Evolutionary conservation across 1,140 invertebrate species (phyloP).

Genomic region (Metaphire vulgaris): DNA sequence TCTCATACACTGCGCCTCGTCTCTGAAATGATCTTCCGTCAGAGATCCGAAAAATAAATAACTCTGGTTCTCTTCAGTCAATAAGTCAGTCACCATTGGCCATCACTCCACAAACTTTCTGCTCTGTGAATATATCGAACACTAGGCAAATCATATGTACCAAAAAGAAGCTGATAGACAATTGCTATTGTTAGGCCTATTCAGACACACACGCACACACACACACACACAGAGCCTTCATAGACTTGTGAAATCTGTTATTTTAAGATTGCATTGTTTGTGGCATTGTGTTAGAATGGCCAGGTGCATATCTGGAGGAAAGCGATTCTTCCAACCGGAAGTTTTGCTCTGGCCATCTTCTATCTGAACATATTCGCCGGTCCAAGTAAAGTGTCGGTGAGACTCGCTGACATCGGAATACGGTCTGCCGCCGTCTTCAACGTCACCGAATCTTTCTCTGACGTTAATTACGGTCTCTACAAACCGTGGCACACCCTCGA

Average conservation of each 20-base stretch:
- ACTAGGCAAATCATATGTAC: too few species aligned
- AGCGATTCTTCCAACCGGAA: constrained; percentile 25
- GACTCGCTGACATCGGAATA: constrained; percentile 20
- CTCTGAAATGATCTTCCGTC: too few species aligned
- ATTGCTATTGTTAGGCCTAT: too few species aligned
- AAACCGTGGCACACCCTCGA: constrained; percentile 27
- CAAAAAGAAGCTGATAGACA: too few species aligned
- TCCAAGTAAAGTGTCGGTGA: constrained; percentile 21
- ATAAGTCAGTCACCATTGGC: too few species aligned
- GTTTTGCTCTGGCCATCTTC: constrained; percentile 24
- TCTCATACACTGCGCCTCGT: too few species aligned
- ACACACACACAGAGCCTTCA: too few species aligned
- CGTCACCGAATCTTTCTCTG: constrained; percentile 20
- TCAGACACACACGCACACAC: background rate
- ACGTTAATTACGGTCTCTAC: constrained; percentile 15
- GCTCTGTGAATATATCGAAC: background rate
- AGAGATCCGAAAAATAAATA: too few species aligned
- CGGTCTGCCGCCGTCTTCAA: constrained; percentile 15
- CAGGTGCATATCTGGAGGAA: constrained; percentile 26
- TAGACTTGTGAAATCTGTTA: too few species aligned
- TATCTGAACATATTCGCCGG: constrained; percentile 24
- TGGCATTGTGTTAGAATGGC: background rate
- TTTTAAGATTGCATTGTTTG: too few species aligned
- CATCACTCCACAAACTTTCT: too few species aligned
- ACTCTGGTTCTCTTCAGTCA: too few species aligned